These are phyloP conservation scores for Mergus octosetaceus DNA, from an alignment of 2,797 vertebrate genomes.

Conservation along the genomic window DNA sequence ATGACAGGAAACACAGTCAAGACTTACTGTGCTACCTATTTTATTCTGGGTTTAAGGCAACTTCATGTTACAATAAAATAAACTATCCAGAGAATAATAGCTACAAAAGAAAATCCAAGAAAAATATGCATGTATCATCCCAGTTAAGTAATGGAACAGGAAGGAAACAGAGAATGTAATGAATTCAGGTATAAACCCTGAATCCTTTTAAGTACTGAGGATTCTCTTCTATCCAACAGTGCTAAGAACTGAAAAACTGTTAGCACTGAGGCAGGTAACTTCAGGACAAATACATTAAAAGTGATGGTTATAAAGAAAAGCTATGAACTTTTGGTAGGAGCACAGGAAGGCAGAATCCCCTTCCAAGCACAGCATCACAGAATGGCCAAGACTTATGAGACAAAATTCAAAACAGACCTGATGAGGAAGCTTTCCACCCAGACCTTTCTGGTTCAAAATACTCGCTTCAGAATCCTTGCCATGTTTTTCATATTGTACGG, in stretches of 20 bases:
- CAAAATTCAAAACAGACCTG: not conserved
- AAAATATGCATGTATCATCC: not conserved
- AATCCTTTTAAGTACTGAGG: not conserved
- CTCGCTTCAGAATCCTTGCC: not conserved
- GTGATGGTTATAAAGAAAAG: rapidly evolving
- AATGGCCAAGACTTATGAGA: not conserved
- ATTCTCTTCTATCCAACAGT: not conserved
- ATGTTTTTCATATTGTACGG: not conserved
- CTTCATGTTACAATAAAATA: slow-evolving; percentile 23
- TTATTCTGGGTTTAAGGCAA: slow-evolving; percentile 50
- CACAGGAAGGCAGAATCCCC: not conserved
- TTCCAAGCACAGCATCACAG: not conserved
- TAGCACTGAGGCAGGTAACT: not conserved
- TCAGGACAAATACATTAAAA: not conserved
- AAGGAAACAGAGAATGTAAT: not conserved
- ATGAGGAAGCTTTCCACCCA: not conserved
- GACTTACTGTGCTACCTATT: slow-evolving; percentile 17
- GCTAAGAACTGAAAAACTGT: not conserved
- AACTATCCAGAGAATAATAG: not conserved
- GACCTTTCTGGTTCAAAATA: not conserved
- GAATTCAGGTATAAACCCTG: not conserved
- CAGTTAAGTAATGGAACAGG: not conserved
- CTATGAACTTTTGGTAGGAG: rapidly evolving
- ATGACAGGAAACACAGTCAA: slow-evolving; percentile 44
- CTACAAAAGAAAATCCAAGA: not conserved